Evolutionary conservation across 1,140 invertebrate genomes (phyloP), one percentile per base, ranked within the genome.

Genomic region (Rhynchophorus ferrugineus): DNA sequence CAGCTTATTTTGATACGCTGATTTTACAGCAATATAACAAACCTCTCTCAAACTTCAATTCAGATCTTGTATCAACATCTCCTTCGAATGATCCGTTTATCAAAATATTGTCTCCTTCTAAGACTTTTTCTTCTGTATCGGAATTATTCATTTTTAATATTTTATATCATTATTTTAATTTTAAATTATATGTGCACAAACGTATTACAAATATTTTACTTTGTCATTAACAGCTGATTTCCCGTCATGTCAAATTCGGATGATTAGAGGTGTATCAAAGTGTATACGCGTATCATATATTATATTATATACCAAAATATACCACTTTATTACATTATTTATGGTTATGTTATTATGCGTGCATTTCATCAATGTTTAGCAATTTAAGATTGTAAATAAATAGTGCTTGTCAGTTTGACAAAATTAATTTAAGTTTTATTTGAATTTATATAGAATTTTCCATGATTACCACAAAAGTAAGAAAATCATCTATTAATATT

Each of bases 11-110:
- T 24, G 16, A 33, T 38, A 17, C 34, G 21, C 8, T 42, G 11
- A n/a, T n/a, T 42, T 11, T 42, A 16, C 6, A 18, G 8, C n/a
- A 21, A 16, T 16, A 21, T 19, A 35, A 49, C 55, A 54, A 68
- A 75, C 73, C 62, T 62, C 66, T 67, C 59, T 75, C 74, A 60
- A 76, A 76, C 50, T 66, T 73, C 8, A 76, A 60, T 56, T 73
- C 69, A 11, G 65, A 67, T 49, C 67, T 50, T 9, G 65, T 70
- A 59, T 70, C 68, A 48, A 61, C 58, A 20, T 64, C 61, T 20
- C 59, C 62, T 3, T 60, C 55, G 6, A 58, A 62, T 21, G 21
- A 51, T 36, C 39, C 59, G 11, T 61, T 64, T 62, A 2, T 56
- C 37, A 24, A 64, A 44, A 16, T 45, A 60, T n/a, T 58, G n/a